Evolutionary conservation across 2,797 vertebrate species (phyloP).

Genomic region (Miichthys miiuy): DNA sequence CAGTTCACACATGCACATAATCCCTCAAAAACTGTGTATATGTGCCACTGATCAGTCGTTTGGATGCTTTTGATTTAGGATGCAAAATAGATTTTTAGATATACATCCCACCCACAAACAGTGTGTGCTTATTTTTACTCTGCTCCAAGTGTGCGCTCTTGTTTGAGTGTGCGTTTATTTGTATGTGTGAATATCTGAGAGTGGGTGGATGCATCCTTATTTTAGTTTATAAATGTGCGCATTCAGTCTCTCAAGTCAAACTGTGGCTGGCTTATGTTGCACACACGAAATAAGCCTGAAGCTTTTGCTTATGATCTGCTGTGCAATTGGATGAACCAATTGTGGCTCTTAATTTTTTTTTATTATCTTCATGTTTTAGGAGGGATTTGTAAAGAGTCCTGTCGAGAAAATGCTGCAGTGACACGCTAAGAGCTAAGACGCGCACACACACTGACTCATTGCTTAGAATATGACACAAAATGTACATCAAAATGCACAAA

Average conservation of each 20-base stretch:
- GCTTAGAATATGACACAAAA: conserved; percentile 14
- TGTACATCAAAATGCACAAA: not conserved
- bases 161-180: conserved; percentile 10
- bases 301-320: conserved; percentile 14
- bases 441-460: conserved; percentile 24
- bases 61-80: conserved; percentile 42
- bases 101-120: conserved; percentile 39
- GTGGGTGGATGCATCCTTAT: conserved; percentile 29
- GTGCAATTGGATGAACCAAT: conserved; percentile 41
- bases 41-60: conserved; percentile 9
- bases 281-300: conserved; percentile 10
- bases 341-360: conserved; percentile 3
- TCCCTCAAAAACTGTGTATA: conserved; percentile 26
- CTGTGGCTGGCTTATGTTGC: conserved; percentile 7
- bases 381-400: not conserved
- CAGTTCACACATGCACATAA: conserved; percentile 34
- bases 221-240: not conserved
- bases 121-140: conserved; percentile 49
- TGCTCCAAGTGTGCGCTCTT: conserved; percentile 14
- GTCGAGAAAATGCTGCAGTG: not conserved
- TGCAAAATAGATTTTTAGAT: conserved; percentile 39
- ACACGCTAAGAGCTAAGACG: conserved; percentile 4
- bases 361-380: conserved; percentile 4
- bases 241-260: conserved; percentile 15
- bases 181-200: not conserved